Conservation (phyloP, 2,113 vertebrate species). For the Alectura lathami region DNA sequence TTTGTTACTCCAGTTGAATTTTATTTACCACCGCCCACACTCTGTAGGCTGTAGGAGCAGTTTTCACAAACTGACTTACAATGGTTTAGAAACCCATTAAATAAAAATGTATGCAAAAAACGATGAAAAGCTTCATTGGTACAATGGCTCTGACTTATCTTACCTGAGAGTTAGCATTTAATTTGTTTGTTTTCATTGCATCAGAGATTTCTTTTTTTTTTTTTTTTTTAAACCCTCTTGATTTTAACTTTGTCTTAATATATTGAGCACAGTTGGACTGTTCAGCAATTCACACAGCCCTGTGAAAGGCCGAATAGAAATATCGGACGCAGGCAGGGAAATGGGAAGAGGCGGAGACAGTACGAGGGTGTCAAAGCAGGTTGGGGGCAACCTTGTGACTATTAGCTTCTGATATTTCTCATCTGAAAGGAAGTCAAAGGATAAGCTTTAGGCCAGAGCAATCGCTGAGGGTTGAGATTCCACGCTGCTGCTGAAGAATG, state of each 20-base stretch:
- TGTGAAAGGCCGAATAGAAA: not conserved
- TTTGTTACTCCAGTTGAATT: not conserved
- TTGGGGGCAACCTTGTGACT: not conserved
- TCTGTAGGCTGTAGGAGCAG: not conserved
- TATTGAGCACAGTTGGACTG: not conserved
- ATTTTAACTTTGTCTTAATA: not conserved
- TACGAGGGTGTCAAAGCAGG: not conserved
- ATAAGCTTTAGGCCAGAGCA: not conserved
- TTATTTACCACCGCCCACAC: not conserved
- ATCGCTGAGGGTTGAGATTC: accelerated
- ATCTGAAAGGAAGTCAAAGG: not conserved
- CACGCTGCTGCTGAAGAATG: not conserved
- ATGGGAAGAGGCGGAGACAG: not conserved
- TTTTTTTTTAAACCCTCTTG: no score
- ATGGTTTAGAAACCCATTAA: not conserved
- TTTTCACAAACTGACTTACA: not conserved
- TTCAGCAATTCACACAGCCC: not conserved
- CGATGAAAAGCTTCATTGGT: not conserved
- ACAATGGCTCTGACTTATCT: not conserved
- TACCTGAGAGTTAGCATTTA: not conserved
- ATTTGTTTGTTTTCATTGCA: no score
- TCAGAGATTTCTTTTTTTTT: no score
- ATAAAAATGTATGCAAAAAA: not conserved
- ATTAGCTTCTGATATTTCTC: not conserved
- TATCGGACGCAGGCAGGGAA: not conserved